Conservation (phyloP, 2,113 vertebrate species). For the Poeciliopsis occidentalis region DNA sequence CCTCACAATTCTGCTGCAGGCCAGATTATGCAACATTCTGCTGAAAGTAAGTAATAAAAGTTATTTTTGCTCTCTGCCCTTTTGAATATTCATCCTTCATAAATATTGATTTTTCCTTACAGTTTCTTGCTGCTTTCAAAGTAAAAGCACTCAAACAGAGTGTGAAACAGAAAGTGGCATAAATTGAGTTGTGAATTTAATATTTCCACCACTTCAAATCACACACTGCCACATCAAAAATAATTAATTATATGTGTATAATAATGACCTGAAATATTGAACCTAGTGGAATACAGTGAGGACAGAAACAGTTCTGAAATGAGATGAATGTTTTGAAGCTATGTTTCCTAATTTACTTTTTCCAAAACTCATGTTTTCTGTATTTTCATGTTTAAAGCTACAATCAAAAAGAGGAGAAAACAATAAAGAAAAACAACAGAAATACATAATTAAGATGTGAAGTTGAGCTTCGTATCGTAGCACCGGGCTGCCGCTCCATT, state of each 20-base stretch:
- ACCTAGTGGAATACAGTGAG: neutral
- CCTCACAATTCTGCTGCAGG: conserved; percentile 3
- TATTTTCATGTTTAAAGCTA: too few relatives aligned
- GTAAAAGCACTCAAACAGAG: neutral
- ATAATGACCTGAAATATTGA: neutral
- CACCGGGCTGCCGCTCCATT: too few relatives aligned
- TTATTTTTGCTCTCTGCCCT: neutral
- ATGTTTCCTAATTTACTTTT: too few relatives aligned
- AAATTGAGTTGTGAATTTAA: neutral
- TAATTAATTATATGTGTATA: neutral
- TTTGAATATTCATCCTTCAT: conserved; percentile 4
- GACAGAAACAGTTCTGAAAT: neutral
- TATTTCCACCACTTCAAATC: neutral
- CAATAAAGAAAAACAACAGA: too few relatives aligned
- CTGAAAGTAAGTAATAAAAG: neutral
- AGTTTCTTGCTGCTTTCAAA: neutral
- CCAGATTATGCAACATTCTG: neutral
- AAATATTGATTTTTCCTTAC: neutral
- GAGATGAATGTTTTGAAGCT: neutral
- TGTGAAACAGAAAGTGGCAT: neutral
- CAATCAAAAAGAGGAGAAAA: too few relatives aligned
- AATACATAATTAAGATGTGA: too few relatives aligned
- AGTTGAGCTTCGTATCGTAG: too few relatives aligned
- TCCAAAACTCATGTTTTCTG: too few relatives aligned
- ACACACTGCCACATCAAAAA: neutral